phyloP scores from a whole-genome alignment of 1,140 invertebrate species.

The Lethocerus indicus region DNA sequence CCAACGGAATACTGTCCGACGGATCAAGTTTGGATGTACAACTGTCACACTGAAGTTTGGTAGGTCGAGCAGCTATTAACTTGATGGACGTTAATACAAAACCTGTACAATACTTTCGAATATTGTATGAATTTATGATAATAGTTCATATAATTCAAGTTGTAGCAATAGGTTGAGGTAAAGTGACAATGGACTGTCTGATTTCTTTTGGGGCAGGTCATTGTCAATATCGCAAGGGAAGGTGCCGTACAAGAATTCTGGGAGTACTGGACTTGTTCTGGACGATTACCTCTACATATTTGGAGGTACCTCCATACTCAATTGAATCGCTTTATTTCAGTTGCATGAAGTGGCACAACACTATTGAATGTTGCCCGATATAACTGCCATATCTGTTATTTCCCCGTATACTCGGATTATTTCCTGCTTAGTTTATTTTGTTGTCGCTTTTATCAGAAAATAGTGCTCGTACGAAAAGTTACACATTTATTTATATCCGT shows the following conservation, averaged over 20 bases:
- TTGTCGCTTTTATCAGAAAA: background rate
- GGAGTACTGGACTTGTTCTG: constrained; percentile 23
- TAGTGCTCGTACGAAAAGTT: background rate
- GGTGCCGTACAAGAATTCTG: constrained; percentile 24
- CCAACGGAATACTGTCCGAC: constrained; percentile 14
- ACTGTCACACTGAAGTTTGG: constrained; percentile 23
- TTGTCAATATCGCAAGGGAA: constrained; percentile 18
- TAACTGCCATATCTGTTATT: background rate
- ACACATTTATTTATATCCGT: background rate
- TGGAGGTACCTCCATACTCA: constrained; percentile 21
- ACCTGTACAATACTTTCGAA: background rate
- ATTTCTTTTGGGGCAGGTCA: constrained; percentile 12
- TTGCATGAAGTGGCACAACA: background rate
- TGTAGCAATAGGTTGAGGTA: too few relatives aligned
- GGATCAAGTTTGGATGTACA: constrained; percentile 23
- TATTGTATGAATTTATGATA: background rate
- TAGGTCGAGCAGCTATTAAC: constrained; percentile 15
- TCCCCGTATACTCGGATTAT: background rate
- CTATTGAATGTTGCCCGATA: background rate
- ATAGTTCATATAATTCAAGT: background rate
- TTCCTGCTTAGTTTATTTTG: background rate
- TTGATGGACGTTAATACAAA: background rate
- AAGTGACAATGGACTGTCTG: background rate
- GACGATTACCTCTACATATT: constrained; percentile 26
- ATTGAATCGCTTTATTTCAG: background rate